Evolutionary conservation across 2,797 vertebrate species (phyloP), one percentile per base, ranked within the genome.

Genomic region (Meda fulgida): DNA sequence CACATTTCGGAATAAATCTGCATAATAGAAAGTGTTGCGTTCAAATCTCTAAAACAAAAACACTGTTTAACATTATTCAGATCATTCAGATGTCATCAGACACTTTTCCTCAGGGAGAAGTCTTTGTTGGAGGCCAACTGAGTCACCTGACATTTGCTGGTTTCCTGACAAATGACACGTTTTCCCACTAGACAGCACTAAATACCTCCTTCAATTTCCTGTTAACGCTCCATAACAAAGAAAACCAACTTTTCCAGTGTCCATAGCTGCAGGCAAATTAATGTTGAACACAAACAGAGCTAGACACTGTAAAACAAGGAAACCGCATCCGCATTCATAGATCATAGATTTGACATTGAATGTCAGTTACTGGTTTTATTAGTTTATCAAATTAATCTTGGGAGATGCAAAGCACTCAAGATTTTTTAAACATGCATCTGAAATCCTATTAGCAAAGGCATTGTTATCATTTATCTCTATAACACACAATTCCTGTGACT

Each of bases 401-500:
- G 4, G 13, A 38, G 14, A 38, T 18, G 7, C 36, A 77, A 4
- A 16, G 23, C 14, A 36, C 29, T 48, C 23, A 29, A n/a, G 34
- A 31, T 29, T 26, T 53, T 76, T 55, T 26, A 7, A 23, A 13
- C 6, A 4, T 19, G 9, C 23, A 77, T n/a, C 13, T 26, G 53
- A 60, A 77, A 78, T 40, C 4, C 14, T 26, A 26, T 11, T 34
- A 10, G 72, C 6, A 55, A 34, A n/a, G 19, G 29, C 19, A 34
- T 19, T 23, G 19, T 51, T 23, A 43, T 5, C 4, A 19, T 19
- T 73, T 48, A 48, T 29, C 46, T 51, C 65, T 18, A 21, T 34
- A 80, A 70, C 8, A 26, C 34, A n/a, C 31, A 55, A 13, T 83
- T 75, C 71, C 70, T 63, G 69, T 36, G 40, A 73, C 40, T 73